A percentile compares a stretch with the other conserved stretches of the same genome.
These are phyloP conservation scores for Microctenopoma stevenorrisi DNA, from an alignment of 2,797 vertebrate species.

Conservation along the genomic window DNA sequence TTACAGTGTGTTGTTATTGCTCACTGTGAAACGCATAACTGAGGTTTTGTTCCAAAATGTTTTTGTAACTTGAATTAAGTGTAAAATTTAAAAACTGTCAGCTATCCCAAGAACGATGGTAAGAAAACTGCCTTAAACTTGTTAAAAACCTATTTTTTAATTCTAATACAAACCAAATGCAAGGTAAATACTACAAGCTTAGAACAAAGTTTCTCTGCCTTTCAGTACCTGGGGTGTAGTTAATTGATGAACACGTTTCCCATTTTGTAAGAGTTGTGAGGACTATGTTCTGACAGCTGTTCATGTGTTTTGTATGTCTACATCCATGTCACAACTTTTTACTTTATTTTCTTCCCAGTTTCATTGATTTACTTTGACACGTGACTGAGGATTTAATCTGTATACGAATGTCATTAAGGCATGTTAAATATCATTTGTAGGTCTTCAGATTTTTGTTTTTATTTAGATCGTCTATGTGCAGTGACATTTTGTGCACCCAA, in stretches of 20 bases:
- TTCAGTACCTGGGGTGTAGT: constrained; percentile 4
- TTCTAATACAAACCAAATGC: constrained; percentile 16
- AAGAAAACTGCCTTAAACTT: constrained; percentile 27
- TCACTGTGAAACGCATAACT: constrained; percentile 20
- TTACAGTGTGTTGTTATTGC: constrained; percentile 27
- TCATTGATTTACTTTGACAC: constrained; percentile 45
- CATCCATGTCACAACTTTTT: constrained; percentile 58
- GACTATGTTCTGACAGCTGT: constrained; percentile 52
- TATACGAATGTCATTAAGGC: constrained; percentile 45
- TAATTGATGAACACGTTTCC: constrained; percentile 26
- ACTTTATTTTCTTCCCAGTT: constrained; percentile 49
- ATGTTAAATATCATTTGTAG: constrained; percentile 56
- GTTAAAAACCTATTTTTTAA: constrained; percentile 18
- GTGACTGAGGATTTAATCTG: constrained; percentile 52
- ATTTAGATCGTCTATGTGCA: constrained; percentile 56
- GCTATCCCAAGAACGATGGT: constrained; percentile 24
- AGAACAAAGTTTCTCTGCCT: constrained; percentile 28
- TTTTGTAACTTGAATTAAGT: constrained; percentile 25
- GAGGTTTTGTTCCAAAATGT: constrained; percentile 43
- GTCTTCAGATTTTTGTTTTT: constrained; percentile 51
- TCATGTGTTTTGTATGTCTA: constrained; percentile 49
- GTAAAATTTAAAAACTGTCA: constrained; percentile 12
- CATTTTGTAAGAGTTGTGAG: constrained; percentile 36
- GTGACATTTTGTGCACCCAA: constrained; percentile 59
- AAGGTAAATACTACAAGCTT: constrained; percentile 14